Conservation (phyloP, 2,888 invertebrate species). For the Sycophila texana region DNA sequence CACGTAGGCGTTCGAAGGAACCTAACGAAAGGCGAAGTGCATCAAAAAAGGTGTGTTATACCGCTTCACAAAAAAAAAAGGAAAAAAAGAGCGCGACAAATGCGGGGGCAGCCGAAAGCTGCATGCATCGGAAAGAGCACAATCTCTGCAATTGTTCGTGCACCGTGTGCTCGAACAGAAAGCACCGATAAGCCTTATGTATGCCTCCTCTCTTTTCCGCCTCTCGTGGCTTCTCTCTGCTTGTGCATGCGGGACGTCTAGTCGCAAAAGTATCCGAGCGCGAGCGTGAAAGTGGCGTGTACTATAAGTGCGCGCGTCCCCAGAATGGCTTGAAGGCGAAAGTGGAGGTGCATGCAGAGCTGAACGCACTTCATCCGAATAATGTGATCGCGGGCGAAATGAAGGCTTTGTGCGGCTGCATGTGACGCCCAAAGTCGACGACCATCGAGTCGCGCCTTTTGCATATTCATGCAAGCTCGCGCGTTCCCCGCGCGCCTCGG, state of each 20-base stretch:
- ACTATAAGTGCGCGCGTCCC: neutral
- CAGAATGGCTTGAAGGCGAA: neutral
- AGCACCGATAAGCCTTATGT: neutral
- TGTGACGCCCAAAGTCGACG: neutral
- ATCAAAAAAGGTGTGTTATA: neutral
- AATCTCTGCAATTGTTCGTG: neutral
- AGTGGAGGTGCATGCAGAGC: neutral
- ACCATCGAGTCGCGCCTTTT: constrained; percentile 15
- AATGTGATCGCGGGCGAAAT: constrained; percentile 15
- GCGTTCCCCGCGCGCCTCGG: neutral
- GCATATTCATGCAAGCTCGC: constrained; percentile 13
- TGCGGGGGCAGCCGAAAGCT: too few relatives aligned
- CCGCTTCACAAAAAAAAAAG: neutral
- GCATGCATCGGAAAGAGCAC: too few relatives aligned
- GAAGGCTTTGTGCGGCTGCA: constrained; percentile 20
- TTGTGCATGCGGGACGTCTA: neutral
- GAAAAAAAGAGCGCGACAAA: neutral
- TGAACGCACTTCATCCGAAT: constrained; percentile 30
- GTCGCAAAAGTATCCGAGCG: neutral
- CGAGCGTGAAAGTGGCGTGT: neutral
- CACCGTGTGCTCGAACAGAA: neutral
- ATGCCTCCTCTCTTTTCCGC: too few relatives aligned
- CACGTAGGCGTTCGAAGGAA: neutral
- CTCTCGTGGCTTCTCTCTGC: too few relatives aligned
- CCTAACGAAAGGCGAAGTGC: neutral